phyloP scores from a whole-genome alignment of 2,113 vertebrate species.

The Phrynocephalus versicolor region DNA sequence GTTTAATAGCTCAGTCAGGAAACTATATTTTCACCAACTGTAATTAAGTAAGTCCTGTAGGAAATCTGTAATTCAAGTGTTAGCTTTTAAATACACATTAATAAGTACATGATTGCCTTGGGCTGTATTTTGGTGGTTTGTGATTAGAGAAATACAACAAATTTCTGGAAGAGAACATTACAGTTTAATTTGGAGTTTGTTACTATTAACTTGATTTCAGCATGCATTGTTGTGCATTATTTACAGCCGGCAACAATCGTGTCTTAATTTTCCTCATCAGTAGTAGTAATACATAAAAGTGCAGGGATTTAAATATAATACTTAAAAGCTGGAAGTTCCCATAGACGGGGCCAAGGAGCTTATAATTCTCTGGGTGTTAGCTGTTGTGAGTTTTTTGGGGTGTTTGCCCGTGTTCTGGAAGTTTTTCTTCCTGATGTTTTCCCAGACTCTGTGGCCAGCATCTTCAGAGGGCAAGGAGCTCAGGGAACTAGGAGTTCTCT shows the following conservation, averaged over 20 bases:
- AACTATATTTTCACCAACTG: conserved; percentile 44
- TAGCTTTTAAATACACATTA: conserved; percentile 35
- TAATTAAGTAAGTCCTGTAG: conserved; percentile 51
- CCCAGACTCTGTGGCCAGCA: no score
- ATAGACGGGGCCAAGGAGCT: neutral
- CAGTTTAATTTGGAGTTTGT: conserved; percentile 11
- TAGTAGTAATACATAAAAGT: conserved; percentile 19
- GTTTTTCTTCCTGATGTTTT: no score
- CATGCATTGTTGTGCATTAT: conserved; percentile 20
- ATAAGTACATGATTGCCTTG: conserved; percentile 40
- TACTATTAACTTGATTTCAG: conserved; percentile 5
- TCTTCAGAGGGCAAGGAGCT: no score
- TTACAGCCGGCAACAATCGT: neutral
- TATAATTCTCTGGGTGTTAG: neutral
- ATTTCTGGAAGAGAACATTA: conserved; percentile 11
- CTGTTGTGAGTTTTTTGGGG: no score
- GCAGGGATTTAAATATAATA: conserved; percentile 15
- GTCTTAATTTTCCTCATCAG: neutral
- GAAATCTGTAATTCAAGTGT: neutral
- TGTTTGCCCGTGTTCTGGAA: no score
- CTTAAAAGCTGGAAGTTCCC: neutral
- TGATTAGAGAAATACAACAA: neutral
- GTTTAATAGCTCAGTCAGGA: conserved; percentile 30
- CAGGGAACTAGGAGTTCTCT: no score
- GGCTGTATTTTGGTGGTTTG: neutral